A percentile compares a stretch with the other conserved stretches of the same genome.
phyloP scores from a whole-genome alignment of 2,888 invertebrate genomes.

The Aphidoletes aphidimyza region DNA sequence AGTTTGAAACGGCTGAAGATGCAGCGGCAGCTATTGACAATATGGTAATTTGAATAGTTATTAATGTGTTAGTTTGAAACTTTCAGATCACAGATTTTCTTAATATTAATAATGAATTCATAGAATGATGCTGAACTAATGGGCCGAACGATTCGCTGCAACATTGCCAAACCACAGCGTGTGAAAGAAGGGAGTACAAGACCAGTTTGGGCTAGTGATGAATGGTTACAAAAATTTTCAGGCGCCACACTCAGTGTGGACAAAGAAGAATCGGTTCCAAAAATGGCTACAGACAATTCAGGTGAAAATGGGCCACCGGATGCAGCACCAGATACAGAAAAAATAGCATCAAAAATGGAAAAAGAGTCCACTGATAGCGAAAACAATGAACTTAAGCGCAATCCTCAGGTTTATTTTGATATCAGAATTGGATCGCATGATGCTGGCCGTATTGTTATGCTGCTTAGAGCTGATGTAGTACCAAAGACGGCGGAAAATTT shows the following conservation, averaged over 20 bases:
- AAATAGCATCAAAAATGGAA: background rate
- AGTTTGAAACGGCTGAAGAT: conserved; percentile 97
- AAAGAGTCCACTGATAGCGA: background rate
- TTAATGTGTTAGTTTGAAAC: background rate
- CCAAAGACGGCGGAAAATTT: conserved; percentile 97
- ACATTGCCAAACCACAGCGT: conserved; percentile 95
- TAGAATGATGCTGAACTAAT: conserved; percentile 98
- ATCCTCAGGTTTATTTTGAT: conserved; percentile 96
- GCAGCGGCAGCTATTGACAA: conserved; percentile 99
- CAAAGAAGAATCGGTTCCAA: conserved; percentile 63
- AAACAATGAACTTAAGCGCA: conserved; percentile 67
- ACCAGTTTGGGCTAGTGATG: conserved; percentile 98
- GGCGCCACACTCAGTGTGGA: conserved; percentile 81
- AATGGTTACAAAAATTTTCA: conserved; percentile 97
- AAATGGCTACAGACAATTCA: background rate
- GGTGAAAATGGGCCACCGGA: background rate
- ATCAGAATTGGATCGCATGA: conserved; percentile 90
- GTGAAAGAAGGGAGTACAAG: conserved; percentile 94
- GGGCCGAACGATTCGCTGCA: conserved; percentile 94
- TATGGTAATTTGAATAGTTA: conserved; percentile 75
- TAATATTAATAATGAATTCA: conserved; percentile 58
- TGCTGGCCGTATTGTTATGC: conserved; percentile 90
- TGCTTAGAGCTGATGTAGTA: conserved; percentile 90
- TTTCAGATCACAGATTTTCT: background rate
- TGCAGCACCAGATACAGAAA: conserved; percentile 41